phyloP scores from a whole-genome alignment of 2,797 vertebrate genomes.

The Propithecus perrieri region DNA sequence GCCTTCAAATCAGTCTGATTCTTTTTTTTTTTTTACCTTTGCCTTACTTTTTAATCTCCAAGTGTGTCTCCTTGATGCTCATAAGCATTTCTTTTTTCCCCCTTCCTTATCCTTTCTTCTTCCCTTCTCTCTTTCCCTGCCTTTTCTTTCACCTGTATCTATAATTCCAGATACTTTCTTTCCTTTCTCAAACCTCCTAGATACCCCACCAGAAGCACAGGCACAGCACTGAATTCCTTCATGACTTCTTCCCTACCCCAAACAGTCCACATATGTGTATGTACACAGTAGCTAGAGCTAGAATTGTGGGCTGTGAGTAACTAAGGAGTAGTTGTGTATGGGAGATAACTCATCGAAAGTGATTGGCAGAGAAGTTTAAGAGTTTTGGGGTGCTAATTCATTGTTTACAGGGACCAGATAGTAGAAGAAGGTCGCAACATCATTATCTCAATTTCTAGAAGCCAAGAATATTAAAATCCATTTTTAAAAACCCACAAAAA shows the following conservation, averaged over 20 bases:
- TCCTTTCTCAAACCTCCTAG: not conserved
- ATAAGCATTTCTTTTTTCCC: not conserved
- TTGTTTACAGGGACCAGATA: not conserved
- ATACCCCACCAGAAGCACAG: not conserved
- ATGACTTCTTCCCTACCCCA: not conserved
- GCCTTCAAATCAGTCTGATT: not conserved
- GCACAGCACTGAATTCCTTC: not conserved
- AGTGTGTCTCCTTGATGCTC: not conserved
- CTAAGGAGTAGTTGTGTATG: not conserved
- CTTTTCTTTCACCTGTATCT: constrained; percentile 6
- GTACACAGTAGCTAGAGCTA: not conserved
- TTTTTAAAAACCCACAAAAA: not conserved
- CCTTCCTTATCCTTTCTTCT: not conserved
- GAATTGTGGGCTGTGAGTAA: not conserved
- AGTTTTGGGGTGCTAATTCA: not conserved
- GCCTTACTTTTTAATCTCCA: constrained; percentile 7
- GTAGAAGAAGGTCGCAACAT: not conserved
- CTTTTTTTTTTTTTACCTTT: not conserved
- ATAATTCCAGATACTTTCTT: not conserved
- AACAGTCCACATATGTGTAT: not conserved
- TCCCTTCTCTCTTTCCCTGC: not conserved
- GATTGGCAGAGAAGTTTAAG: not conserved
- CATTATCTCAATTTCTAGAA: not conserved
- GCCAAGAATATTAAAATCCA: not conserved
- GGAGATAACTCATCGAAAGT: not conserved